phyloP scores from a whole-genome alignment of 2,797 vertebrate genomes.

The Carcharodon carcharias region DNA sequence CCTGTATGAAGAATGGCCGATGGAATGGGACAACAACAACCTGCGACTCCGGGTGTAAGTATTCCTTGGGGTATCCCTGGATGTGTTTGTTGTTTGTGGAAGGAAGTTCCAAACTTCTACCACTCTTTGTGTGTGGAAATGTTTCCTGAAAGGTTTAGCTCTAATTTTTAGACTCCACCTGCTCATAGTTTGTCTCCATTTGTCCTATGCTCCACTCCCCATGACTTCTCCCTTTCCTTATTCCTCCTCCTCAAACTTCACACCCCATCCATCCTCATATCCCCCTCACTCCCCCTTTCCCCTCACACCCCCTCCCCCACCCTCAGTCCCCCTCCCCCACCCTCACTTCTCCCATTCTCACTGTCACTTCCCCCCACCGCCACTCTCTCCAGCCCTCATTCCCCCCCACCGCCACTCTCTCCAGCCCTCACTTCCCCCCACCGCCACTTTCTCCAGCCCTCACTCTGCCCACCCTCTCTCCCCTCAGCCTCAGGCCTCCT shows the following conservation, averaged over 20 bases:
- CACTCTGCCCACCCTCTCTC: background rate
- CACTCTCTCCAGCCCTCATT: no score
- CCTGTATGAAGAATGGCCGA: background rate
- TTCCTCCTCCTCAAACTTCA: background rate
- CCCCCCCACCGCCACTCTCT: fast-evolving
- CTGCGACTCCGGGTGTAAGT: background rate
- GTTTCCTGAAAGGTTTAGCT: background rate
- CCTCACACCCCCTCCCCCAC: no score
- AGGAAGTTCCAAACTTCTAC: no score
- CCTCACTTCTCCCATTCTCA: no score
- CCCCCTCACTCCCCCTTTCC: background rate
- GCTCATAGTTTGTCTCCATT: background rate
- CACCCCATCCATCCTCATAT: background rate
- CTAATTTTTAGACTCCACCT: background rate
- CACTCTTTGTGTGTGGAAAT: background rate
- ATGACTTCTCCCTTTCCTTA: background rate
- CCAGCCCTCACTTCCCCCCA: no score
- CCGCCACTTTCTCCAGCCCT: background rate
- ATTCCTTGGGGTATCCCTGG: background rate
- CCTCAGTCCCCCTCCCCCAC: background rate
- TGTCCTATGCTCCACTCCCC: background rate
- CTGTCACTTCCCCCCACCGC: fast-evolving
- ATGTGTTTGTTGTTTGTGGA: background rate
- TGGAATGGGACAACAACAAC: background rate
- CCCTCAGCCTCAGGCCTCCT: background rate